Conservation (phyloP, 2,113 vertebrate genomes). For the Uropsilus gracilis region DNA sequence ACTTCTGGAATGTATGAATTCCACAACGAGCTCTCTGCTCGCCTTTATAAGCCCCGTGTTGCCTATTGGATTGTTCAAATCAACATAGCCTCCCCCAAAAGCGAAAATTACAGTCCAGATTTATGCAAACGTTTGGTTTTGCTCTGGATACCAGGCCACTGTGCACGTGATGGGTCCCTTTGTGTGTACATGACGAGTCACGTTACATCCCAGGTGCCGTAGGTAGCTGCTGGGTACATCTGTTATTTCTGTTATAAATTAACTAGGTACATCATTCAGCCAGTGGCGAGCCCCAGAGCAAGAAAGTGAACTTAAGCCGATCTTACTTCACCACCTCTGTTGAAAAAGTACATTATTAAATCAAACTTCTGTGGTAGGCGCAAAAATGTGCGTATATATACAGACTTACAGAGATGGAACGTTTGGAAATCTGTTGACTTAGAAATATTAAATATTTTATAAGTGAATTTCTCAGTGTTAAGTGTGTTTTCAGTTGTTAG, state of each 20-base stretch:
- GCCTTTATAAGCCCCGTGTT: background rate
- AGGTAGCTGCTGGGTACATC: background rate
- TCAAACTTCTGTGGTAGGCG: background rate
- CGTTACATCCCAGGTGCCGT: background rate
- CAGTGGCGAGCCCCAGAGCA: background rate
- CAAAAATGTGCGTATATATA: background rate
- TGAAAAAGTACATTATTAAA: background rate
- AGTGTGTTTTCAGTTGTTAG: background rate
- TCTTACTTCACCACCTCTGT: background rate
- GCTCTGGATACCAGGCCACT: too few relatives aligned
- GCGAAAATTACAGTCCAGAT: too few relatives aligned
- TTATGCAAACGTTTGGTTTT: too few relatives aligned
- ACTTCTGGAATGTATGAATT: background rate
- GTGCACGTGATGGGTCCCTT: too few relatives aligned
- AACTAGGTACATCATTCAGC: background rate
- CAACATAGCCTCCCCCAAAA: background rate
- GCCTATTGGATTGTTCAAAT: background rate
- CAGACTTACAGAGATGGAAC: background rate
- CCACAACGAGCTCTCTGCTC: background rate
- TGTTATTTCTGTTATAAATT: background rate
- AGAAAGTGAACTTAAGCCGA: background rate
- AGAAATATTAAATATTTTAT: background rate
- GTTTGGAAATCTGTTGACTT: background rate
- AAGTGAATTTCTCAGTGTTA: slow-evolving; percentile 6
- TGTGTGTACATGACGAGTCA: background rate